These are phyloP conservation scores for Neoscelio sp. DNA, from an alignment of 2,888 invertebrate species.

Conservation along the genomic window DNA sequence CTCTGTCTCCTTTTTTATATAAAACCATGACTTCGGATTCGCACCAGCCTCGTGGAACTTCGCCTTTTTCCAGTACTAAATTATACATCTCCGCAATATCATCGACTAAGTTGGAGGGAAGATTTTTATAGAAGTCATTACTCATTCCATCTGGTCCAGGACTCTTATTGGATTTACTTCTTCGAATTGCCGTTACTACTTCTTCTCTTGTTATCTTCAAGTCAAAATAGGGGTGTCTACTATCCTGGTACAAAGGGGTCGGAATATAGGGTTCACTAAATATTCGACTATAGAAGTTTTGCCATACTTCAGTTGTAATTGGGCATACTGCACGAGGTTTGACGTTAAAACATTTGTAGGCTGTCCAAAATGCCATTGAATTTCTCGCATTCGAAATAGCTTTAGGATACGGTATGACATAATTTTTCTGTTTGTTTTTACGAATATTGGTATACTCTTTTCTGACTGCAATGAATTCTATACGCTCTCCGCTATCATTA, in stretches of 20 bases:
- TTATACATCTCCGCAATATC: background rate
- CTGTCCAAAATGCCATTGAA: no score
- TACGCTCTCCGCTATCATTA: no score
- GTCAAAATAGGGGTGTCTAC: conserved; percentile 5
- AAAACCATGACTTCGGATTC: background rate
- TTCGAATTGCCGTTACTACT: background rate
- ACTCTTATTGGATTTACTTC: conserved; percentile 1
- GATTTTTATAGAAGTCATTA: conserved; percentile 21
- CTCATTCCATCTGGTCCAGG: conserved; percentile 15
- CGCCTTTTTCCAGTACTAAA: background rate
- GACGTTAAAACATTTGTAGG: no score
- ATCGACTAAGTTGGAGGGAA: background rate
- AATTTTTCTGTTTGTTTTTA: no score
- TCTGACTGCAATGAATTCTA: no score
- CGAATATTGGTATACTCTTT: no score
- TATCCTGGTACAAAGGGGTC: background rate
- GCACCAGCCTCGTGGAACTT: conserved; percentile 11
- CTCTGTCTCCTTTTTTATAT: conserved; percentile 7
- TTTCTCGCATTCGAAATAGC: no score
- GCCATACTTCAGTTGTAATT: conserved; percentile 2
- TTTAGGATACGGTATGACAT: no score
- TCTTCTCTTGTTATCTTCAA: background rate
- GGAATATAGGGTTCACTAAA: background rate
- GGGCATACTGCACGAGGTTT: no score
- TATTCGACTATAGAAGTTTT: background rate